Evolutionary conservation across 2,113 vertebrate genomes (phyloP), one percentile per base, ranked within the genome.

Genomic region (Gracilinanus agilis): DNA sequence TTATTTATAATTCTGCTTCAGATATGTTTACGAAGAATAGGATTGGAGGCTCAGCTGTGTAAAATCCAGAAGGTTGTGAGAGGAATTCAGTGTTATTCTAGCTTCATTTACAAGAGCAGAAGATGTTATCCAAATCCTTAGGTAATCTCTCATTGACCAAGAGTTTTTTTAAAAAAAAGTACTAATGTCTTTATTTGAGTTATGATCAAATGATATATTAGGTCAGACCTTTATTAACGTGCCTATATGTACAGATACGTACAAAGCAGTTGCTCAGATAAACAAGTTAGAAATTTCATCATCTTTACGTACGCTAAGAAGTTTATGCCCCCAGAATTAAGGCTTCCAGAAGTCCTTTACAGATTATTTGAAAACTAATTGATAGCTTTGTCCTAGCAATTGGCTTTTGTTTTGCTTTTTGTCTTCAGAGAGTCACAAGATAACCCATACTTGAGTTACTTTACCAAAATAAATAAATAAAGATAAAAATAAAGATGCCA

Each of bases 341-440:
- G 49, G 89, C 92, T 44, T 54, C 13, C 88, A 44, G 92, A 90
- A 91, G 55, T 90, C 95, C 92, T 11, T 0, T 9, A 25, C 90
- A 58, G 29, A 83, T 67, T 91, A 40, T 94, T 89, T 92, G 75
- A 94, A 44, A 44, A 91, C 94, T 55, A 40, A 95, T 94, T 95
- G 89, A 67, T 0, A 92, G 91, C 95, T 96, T 94, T 97, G 96
- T 97, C 94, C 94, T 97, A 88, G 96, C 92, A 95, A 90, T 55
- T 91, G 94, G 92, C 55, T 75, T 53, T 5, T 21, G 44, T 89
- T 94, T 95, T 91, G 90, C 61, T n/a, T 91, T 49, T 75, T 40
- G n/a, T 97, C 96, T 95, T 95, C 96, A 93, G 90, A 95, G 93
- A 96, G 94, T 94, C 90, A 89, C 93, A 95, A 94, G 95, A 97